Conservation (phyloP, 2,113 vertebrate genomes). For the Pipa parva region DNA sequence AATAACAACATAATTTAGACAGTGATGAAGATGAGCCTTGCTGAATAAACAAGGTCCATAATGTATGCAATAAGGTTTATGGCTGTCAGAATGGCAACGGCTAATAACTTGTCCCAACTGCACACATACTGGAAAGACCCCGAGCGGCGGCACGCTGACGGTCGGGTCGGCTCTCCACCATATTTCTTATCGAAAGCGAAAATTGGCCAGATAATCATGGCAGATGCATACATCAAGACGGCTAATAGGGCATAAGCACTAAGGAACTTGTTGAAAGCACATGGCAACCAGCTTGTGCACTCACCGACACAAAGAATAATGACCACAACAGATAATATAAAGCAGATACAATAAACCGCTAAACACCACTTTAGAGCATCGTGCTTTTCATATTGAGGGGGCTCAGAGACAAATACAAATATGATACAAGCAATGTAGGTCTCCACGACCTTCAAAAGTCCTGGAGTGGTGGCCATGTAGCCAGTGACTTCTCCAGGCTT, state of each 20-base stretch:
- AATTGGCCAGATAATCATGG: conserved; percentile 81
- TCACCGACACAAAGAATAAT: conserved; percentile 79
- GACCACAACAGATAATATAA: conserved; percentile 74
- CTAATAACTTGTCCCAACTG: conserved; percentile 65
- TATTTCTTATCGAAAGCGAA: conserved; percentile 72
- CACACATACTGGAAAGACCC: conserved; percentile 28
- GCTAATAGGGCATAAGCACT: conserved; percentile 74
- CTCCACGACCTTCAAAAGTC: conserved; percentile 83
- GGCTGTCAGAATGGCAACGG: conserved; percentile 69
- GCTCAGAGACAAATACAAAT: conserved; percentile 73
- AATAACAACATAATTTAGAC: not conserved
- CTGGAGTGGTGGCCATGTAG: conserved; percentile 85
- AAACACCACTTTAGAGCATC: conserved; percentile 73
- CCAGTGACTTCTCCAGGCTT: conserved; percentile 76
- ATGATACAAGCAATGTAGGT: conserved; percentile 84
- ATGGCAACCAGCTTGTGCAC: conserved; percentile 75
- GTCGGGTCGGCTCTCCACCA: conserved; percentile 15
- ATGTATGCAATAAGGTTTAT: conserved; percentile 82
- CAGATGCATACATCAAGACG: conserved; percentile 69
- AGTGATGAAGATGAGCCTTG: conserved; percentile 72
- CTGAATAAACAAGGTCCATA: conserved; percentile 76
- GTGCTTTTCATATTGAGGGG: conserved; percentile 56
- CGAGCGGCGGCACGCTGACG: fast-evolving
- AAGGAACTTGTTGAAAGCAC: conserved; percentile 76
- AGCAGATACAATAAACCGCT: conserved; percentile 82